These are phyloP conservation scores for Tokudaia tokunoshimensis DNA, from an alignment of 2,797 vertebrate species.

Conservation along the genomic window DNA sequence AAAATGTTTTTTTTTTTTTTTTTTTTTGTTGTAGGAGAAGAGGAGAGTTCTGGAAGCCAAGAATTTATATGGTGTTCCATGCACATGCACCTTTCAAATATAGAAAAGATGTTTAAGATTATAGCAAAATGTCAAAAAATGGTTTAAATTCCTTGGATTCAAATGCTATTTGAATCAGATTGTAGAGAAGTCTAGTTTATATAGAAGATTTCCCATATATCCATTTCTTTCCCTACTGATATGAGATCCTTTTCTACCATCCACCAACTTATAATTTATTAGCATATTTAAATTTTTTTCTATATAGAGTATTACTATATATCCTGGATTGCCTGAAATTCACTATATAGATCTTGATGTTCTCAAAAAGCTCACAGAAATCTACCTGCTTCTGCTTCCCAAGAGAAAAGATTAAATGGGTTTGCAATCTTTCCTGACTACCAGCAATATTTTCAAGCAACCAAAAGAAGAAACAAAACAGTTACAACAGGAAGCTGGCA, in stretches of 20 bases:
- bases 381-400: background rate
- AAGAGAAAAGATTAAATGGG: background rate
- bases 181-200: background rate
- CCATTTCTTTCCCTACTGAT: background rate
- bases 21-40: no score
- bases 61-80: conserved; percentile 16
- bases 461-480: background rate
- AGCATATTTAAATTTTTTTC: background rate
- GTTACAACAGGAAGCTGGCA: conserved; percentile 1
- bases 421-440: background rate
- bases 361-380: background rate
- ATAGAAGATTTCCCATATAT: background rate
- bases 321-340: background rate
- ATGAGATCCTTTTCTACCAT: background rate
- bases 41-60: background rate
- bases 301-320: background rate
- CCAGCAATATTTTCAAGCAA: background rate
- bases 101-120: conserved; percentile 17
- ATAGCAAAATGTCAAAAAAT: background rate
- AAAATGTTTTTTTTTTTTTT: background rate
- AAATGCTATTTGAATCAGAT: background rate
- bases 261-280: background rate
- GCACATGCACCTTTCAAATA: background rate
- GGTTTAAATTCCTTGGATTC: conserved; percentile 47
- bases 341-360: background rate